A percentile compares a stretch with the other conserved stretches of the same genome.
Conservation (phyloP, 2,888 invertebrate genomes). For the Chloroclystis v-ata region DNA sequence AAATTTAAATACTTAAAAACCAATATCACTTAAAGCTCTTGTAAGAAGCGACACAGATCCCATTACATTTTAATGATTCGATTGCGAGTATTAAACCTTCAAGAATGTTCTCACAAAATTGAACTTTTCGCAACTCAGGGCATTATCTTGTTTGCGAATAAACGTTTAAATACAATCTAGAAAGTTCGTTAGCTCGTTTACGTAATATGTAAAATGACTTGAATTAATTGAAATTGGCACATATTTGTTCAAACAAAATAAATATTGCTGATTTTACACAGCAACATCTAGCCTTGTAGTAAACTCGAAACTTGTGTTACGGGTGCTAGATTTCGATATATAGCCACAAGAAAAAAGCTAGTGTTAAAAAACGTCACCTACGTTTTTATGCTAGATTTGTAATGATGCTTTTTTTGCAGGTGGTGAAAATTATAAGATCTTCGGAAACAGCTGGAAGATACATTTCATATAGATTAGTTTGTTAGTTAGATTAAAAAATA, state of each 20-base stretch:
- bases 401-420: conserved; percentile 75
- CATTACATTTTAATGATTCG: background rate
- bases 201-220: conserved; percentile 12
- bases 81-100: background rate
- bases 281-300: too few species aligned
- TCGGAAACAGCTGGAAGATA: conserved; percentile 99
- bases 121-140: conserved; percentile 26
- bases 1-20: too few species aligned
- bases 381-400: too few species aligned
- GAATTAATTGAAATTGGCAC: background rate
- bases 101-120: background rate
- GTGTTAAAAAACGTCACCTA: too few species aligned
- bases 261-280: too few species aligned
- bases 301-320: too few species aligned
- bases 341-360: background rate
- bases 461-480: conserved; percentile 97
- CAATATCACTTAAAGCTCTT: too few species aligned
- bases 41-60: too few species aligned
- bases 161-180: conserved; percentile 3
- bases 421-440: conserved; percentile 97
- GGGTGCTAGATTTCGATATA: too few species aligned
- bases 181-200: conserved; percentile 1
- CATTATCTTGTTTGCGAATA: background rate
- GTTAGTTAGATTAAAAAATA: conserved; percentile 53
- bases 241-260: too few species aligned